These are phyloP conservation scores for Zaprionus gabonicus DNA, from an alignment of 1,140 invertebrate species.

Conservation along the genomic window DNA sequence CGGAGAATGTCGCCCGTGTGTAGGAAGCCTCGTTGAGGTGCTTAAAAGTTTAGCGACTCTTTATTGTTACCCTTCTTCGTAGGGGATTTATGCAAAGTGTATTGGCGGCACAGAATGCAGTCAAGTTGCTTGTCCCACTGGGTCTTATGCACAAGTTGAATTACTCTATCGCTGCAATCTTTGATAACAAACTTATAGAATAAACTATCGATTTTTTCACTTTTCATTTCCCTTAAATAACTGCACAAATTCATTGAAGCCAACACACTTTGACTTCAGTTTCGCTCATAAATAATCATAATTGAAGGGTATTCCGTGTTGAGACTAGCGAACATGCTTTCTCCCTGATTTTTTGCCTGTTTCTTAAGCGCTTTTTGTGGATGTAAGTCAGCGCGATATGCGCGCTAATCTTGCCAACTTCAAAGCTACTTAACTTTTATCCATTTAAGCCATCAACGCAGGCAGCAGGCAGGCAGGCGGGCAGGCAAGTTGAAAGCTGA, in stretches of 20 bases:
- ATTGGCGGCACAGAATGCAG: neutral
- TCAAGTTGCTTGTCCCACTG: neutral
- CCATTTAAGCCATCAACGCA: conserved; percentile 79
- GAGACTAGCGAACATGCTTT: conserved; percentile 5
- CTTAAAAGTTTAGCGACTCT: conserved; percentile 56
- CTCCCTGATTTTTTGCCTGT: conserved; percentile 10
- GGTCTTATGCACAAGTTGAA: neutral
- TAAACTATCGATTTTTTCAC: neutral
- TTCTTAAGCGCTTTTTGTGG: conserved; percentile 54
- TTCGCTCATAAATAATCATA: neutral
- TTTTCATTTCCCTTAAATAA: neutral
- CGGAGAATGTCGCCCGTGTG: conserved; percentile 21
- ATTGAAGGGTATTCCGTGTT: conserved; percentile 52
- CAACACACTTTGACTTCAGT: neutral
- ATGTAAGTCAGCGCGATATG: conserved; percentile 68
- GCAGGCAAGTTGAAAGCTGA: conserved; percentile 15
- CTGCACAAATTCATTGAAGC: too few species aligned
- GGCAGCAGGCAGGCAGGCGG: conserved; percentile 10
- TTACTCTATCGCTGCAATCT: neutral
- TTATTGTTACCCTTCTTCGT: conserved; percentile 40
- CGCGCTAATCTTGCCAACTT: conserved; percentile 79
- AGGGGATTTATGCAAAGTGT: conserved; percentile 30
- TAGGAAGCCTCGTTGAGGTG: conserved; percentile 33
- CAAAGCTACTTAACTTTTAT: conserved; percentile 82
- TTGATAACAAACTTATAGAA: neutral